Base-by-base conservation (phyloP, 2,797 vertebrate genomes). In the Coendou prehensilis region DNA sequence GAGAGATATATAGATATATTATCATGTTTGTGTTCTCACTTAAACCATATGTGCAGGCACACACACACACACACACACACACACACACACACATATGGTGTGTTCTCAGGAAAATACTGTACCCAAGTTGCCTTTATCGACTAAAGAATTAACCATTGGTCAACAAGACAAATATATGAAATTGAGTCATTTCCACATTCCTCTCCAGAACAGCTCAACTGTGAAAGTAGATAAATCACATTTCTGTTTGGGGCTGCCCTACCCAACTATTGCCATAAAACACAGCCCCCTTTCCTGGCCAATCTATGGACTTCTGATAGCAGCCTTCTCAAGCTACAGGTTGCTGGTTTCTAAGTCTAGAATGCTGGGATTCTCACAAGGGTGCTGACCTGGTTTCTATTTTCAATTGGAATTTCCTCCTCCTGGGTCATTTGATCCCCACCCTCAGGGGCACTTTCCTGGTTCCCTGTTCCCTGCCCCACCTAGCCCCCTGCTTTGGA, bases 391-490 rank as follows among this genome's bases (percentile, higher is more conserved):
- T 41, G 61, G 23, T 78, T 95, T 97, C 95, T 97, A 93, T 96
- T 97, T 97, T 89, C 87, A 97, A 87, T n/a, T 94, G 82, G 89
- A 93, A 96, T 97, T 97, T 95, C 96, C 96, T 97, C 41, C 75
- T 87, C 59, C 94, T 80, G 57, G 95, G 89, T 94, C 81, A 97
- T 41, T 69, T 69, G 52, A 61, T 94, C 82, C 76, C 79, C 83
- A 69, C 95, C 93, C 91, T 94, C 52, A 54, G 56, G 86, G 76
- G 73, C 89, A 97, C 89, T 91, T 87, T 89, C 93, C 92, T 83
- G 28, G 47, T 79, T 93, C 89, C 30, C 93, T 94, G 82, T 88
- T 88, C 47, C 13, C 9, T 52, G 71, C 91, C 45, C 80, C 47
- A 95, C 50, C 50, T 73, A 83, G 50, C 26, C 73, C 88, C 76